A percentile compares a stretch with the other conserved stretches of the same genome.
Evolutionary conservation across 2,113 vertebrate species (phyloP).

Genomic region (Blennius ocellaris): DNA sequence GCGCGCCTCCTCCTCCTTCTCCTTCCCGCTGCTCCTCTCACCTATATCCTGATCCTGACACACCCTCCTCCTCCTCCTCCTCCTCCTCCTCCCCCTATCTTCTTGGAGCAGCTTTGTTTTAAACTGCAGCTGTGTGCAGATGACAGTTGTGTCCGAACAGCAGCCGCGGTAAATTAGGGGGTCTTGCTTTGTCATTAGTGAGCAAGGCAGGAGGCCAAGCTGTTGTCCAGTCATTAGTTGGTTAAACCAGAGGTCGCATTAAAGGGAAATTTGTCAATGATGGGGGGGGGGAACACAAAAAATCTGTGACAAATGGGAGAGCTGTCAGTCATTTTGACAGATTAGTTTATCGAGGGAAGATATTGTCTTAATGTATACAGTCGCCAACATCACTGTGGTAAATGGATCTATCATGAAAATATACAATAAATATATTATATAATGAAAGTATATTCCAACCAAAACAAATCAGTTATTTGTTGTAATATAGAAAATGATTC

Average conservation of each 20-base stretch:
- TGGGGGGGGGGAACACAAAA: too few relatives aligned
- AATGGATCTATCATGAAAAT: too few relatives aligned
- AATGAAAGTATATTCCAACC: too few relatives aligned
- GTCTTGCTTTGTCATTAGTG: constrained; percentile 51
- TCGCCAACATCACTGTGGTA: too few relatives aligned
- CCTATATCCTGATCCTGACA: constrained; percentile 29
- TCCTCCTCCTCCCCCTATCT: neutral
- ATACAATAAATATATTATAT: too few relatives aligned
- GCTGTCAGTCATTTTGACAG: too few relatives aligned
- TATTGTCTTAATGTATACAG: too few relatives aligned
- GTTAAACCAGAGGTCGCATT: constrained; percentile 15
- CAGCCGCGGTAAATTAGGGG: constrained; percentile 34
- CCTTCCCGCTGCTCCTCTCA: constrained; percentile 11
- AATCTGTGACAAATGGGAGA: too few relatives aligned
- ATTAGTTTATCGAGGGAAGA: too few relatives aligned
- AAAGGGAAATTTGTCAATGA: too few relatives aligned
- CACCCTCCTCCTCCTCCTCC: neutral
- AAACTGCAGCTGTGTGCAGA: constrained; percentile 44
- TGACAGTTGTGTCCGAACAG: constrained; percentile 15
- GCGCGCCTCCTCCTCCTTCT: neutral
- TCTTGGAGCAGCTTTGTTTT: constrained; percentile 15
- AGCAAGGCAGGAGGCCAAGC: constrained; percentile 5
- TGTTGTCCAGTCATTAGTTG: constrained; percentile 24
- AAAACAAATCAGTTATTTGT: too few relatives aligned
- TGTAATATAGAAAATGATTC: too few relatives aligned